A percentile compares a stretch with the other conserved stretches of the same genome.
phyloP scores from a whole-genome alignment of 30 jellyfish, hydroid and myxozoan species.

The Nemopilema nomurai region DNA sequence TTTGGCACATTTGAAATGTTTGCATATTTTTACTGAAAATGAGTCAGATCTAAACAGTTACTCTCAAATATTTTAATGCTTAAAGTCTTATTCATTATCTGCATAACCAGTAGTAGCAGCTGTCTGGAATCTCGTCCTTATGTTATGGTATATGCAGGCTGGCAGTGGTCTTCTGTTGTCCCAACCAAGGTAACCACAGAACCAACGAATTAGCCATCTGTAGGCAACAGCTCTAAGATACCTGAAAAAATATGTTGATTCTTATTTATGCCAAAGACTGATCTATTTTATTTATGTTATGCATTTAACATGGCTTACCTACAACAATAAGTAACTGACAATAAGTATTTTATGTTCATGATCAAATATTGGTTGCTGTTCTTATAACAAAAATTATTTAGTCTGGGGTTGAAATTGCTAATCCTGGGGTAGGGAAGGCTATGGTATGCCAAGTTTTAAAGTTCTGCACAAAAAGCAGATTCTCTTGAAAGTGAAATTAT shows the following conservation, averaged over 20 bases:
- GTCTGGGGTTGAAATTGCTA: slow-evolving; percentile 3
- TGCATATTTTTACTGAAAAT: background rate
- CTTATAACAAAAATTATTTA: background rate
- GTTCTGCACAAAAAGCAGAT: slow-evolving; percentile 2
- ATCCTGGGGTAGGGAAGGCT: background rate
- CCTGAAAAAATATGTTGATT: background rate
- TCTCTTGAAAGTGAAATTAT: slow-evolving; percentile 3
- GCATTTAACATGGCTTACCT: background rate
- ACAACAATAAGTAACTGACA: slow-evolving; percentile 6
- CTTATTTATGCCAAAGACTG: background rate
- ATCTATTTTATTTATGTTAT: background rate
- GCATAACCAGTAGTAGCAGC: slow-evolving; percentile 8
- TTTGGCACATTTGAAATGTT: slow-evolving; percentile 1
- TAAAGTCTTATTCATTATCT: slow-evolving; percentile 2
- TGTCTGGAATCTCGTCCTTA: slow-evolving; percentile 6
- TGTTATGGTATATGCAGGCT: slow-evolving; percentile 44
- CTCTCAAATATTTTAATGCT: background rate
- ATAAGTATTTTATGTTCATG: background rate
- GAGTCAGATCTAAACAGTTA: background rate
- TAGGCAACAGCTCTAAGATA: slow-evolving; percentile 44
- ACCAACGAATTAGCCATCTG: slow-evolving; percentile 39
- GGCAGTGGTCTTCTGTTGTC: slow-evolving; percentile 39
- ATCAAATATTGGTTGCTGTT: background rate
- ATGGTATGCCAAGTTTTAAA: background rate
- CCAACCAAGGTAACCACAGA: slow-evolving; percentile 32